These are phyloP conservation scores for Laodelphax striatellus DNA, from an alignment of 1,140 invertebrate species.

Conservation along the genomic window DNA sequence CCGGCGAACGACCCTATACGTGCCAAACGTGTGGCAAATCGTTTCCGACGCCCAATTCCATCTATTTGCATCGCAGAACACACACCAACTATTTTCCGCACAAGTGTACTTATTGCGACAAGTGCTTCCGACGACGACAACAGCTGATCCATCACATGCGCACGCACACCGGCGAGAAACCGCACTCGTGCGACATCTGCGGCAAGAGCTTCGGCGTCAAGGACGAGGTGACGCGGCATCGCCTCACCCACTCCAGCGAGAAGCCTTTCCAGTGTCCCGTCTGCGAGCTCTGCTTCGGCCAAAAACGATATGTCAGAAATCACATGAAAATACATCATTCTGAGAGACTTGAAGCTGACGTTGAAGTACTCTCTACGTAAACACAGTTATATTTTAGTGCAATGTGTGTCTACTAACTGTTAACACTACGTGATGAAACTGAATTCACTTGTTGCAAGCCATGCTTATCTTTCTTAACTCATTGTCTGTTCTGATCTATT, in stretches of 20 bases:
- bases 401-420: too few relatives aligned
- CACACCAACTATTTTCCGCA: conserved; percentile 38
- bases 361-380: neutral
- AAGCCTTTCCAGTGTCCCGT: conserved; percentile 33
- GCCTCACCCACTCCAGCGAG: conserved; percentile 9
- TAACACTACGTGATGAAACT: too few relatives aligned
- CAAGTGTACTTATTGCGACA: conserved; percentile 34
- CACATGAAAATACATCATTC: conserved; percentile 16
- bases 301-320: conserved; percentile 11
- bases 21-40: conserved; percentile 24
- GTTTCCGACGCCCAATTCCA: conserved; percentile 38
- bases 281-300: conserved; percentile 28
- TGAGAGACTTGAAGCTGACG: neutral
- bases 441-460: too few relatives aligned
- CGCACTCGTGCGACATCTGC: conserved; percentile 12
- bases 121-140: conserved; percentile 37
- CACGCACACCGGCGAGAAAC: conserved; percentile 20
- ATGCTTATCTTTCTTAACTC: too few relatives aligned
- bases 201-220: conserved; percentile 10
- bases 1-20: conserved; percentile 20
- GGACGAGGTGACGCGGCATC: conserved; percentile 9
- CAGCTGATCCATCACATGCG: conserved; percentile 34
- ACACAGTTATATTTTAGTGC: too few relatives aligned
- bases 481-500: too few relatives aligned
- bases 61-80: conserved; percentile 41